A percentile compares a stretch with the other conserved stretches of the same genome.
These are phyloP conservation scores for Pelobates fuscus DNA, from an alignment of 2,113 vertebrate genomes.

Conservation along the genomic window DNA sequence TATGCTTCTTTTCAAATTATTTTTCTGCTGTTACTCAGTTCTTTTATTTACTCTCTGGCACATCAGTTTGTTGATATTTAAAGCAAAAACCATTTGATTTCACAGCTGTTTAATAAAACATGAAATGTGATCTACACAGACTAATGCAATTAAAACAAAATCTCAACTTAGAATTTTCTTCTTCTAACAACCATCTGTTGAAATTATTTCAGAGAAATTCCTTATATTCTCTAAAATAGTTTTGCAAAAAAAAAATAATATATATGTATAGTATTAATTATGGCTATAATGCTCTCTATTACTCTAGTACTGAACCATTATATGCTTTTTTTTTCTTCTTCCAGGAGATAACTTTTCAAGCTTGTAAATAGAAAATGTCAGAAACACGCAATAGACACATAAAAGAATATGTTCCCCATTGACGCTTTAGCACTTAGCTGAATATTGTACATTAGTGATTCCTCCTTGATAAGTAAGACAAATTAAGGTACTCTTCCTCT, in stretches of 20 bases:
- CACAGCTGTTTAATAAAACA: not conserved
- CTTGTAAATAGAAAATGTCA: too few relatives aligned
- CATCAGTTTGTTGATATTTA: not conserved
- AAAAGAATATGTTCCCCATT: too few relatives aligned
- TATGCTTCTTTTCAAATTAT: too few relatives aligned
- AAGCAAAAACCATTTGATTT: not conserved
- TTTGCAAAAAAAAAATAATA: not conserved
- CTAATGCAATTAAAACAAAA: not conserved
- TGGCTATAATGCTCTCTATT: not conserved
- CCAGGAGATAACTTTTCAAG: too few relatives aligned
- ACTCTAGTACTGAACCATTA: not conserved
- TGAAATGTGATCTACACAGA: not conserved
- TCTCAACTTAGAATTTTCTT: not conserved
- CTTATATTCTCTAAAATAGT: not conserved
- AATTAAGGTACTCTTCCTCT: not conserved
- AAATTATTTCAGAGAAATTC: not conserved
- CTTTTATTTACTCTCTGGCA: too few relatives aligned
- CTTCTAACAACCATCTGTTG: not conserved
- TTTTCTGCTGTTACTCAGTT: too few relatives aligned
- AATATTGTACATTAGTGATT: not conserved
- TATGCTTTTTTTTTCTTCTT: too few relatives aligned
- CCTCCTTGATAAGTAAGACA: not conserved
- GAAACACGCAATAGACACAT: too few relatives aligned
- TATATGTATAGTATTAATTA: not conserved
- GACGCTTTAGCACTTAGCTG: too few relatives aligned